Percentiles rank a stretch among this genome's conserved stretches.
Evolutionary conservation across 2,113 vertebrate genomes (phyloP).

Genomic region (Lycaon pictus): DNA sequence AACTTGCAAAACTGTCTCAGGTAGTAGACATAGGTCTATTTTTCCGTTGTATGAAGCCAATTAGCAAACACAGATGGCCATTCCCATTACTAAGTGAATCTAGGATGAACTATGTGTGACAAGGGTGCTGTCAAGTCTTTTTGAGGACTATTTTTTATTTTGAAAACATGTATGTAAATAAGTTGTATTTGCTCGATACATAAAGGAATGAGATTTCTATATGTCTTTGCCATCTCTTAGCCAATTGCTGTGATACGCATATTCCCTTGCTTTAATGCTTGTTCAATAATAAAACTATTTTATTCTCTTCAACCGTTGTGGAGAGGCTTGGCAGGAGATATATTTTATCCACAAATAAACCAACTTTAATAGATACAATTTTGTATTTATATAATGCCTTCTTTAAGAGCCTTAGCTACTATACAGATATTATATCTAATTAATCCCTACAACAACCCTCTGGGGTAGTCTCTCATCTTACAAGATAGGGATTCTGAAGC

Average conservation of each 20-base stretch:
- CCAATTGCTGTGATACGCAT: background rate
- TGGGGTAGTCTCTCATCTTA: conserved; percentile 83
- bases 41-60: background rate
- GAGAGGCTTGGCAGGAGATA: background rate
- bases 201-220: background rate
- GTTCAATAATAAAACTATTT: background rate
- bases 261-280: background rate
- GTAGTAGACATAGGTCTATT: background rate
- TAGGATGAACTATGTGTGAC: background rate
- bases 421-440: conserved; percentile 80
- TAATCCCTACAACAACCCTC: conserved; percentile 85
- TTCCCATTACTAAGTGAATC: background rate
- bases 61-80: background rate
- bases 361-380: conserved; percentile 84
- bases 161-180: background rate
- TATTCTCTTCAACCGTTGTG: background rate
- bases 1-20: background rate
- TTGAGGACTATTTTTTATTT: background rate
- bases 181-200: background rate
- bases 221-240: background rate
- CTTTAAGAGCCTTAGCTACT: conserved; percentile 80
- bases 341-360: conserved; percentile 79
- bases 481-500: conserved; percentile 81
- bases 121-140: background rate
- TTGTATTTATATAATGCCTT: conserved; percentile 82